Conservation (phyloP, 2,888 invertebrate genomes). For the Melieria picta region DNA sequence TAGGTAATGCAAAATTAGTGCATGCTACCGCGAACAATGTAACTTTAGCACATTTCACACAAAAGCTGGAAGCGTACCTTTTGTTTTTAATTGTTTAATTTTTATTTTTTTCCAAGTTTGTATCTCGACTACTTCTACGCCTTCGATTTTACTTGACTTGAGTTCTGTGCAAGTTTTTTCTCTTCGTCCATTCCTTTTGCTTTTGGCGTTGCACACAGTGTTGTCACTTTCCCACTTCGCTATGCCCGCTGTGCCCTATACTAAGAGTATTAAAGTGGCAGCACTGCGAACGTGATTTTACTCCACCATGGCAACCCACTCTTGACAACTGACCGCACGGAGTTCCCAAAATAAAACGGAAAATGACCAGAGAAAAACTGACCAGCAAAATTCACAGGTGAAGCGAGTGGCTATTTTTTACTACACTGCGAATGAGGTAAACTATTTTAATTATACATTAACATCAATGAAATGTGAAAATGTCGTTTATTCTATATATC, state of each 20-base stretch:
- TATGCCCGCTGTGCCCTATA: background rate
- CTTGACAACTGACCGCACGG: constrained; percentile 26
- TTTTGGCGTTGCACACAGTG: constrained; percentile 13
- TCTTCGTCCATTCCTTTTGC: background rate
- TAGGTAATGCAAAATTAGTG: too few species aligned
- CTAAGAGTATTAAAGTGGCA: too few species aligned
- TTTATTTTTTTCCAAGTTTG: constrained; percentile 2
- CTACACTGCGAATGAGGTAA: constrained; percentile 15
- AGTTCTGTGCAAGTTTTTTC: too few species aligned
- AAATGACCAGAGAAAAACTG: constrained; percentile 12
- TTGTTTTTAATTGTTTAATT: background rate
- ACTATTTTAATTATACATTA: background rate
- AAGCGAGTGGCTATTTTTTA: constrained; percentile 40
- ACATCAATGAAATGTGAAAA: too few species aligned
- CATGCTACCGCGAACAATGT: too few species aligned
- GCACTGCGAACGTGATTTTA: background rate
- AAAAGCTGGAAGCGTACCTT: too few species aligned
- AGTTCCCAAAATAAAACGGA: constrained; percentile 41
- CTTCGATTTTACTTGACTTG: background rate
- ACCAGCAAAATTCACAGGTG: constrained; percentile 38
- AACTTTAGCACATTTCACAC: too few species aligned
- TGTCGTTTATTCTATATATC: background rate
- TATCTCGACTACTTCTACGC: constrained; percentile 10
- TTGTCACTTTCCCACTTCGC: background rate
- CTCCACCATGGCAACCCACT: constrained; percentile 14